Evolutionary conservation across 2,113 vertebrate genomes (phyloP).

Genomic region (Lophochroa leadbeateri): DNA sequence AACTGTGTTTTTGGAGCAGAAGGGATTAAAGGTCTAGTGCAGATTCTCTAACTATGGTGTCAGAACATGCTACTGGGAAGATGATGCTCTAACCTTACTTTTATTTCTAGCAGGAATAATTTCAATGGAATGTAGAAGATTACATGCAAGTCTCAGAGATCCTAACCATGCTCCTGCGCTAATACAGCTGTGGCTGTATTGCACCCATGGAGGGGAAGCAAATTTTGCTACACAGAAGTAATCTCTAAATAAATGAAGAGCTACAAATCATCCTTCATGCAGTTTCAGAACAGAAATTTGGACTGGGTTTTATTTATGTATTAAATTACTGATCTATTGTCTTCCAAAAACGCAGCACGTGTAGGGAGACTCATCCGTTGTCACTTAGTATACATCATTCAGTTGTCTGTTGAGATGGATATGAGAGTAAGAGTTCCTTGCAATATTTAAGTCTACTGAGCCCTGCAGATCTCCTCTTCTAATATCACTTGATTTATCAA

Average conservation of each 20-base stretch:
- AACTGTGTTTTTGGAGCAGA: not conserved
- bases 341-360: not conserved
- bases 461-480: conserved; percentile 17
- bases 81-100: not conserved
- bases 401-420: not conserved
- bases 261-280: not conserved
- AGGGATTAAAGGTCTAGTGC: not conserved
- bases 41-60: not conserved
- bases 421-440: conserved; percentile 2
- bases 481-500: conserved; percentile 54
- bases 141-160: not conserved
- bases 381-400: not conserved
- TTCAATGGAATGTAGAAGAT: not conserved
- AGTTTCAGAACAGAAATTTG: not conserved
- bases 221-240: not conserved
- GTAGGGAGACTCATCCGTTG: not conserved
- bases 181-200: not conserved
- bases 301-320: not conserved
- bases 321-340: conserved; percentile 8
- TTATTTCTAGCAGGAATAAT: not conserved
- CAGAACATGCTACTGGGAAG: not conserved
- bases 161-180: not conserved
- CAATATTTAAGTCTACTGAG: conserved; percentile 47
- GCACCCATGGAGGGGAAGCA: not conserved
- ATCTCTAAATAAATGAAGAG: not conserved